Percentiles rank a stretch among this genome's conserved stretches.
Conservation (phyloP, 1,140 invertebrate species). For the Linepithema humile region DNA sequence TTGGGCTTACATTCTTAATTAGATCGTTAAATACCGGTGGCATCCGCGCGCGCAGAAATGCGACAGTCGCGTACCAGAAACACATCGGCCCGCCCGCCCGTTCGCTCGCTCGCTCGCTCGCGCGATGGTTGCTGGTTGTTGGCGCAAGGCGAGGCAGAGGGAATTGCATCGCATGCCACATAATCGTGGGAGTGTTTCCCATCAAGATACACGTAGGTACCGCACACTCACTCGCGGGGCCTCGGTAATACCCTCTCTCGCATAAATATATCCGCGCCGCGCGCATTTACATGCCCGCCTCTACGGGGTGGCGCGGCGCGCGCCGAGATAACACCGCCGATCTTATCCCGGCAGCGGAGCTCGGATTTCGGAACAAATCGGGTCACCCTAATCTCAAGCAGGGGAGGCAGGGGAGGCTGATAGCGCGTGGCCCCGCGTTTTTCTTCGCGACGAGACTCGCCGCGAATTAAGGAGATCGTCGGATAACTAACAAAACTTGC, state of each 20-base stretch:
- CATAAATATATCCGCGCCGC: constrained; percentile 64
- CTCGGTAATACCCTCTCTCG: constrained; percentile 77
- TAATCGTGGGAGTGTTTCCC: constrained; percentile 83
- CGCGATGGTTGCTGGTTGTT: constrained; percentile 70
- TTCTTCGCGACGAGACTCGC: neutral
- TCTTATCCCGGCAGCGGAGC: constrained; percentile 6
- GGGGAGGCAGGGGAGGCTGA: neutral
- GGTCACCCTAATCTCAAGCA: neutral
- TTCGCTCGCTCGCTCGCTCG: constrained; percentile 17
- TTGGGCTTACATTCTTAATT: constrained; percentile 72
- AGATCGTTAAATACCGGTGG: constrained; percentile 75
- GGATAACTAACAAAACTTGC: neutral
- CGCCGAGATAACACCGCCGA: constrained; percentile 37
- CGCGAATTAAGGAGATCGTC: neutral
- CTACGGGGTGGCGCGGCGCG: constrained; percentile 74
- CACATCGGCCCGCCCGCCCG: neutral
- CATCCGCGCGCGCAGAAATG: constrained; percentile 50
- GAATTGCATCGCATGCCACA: constrained; percentile 83
- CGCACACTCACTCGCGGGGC: constrained; percentile 60
- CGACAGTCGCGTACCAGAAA: constrained; percentile 8
- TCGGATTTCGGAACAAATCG: constrained; percentile 21
- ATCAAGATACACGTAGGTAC: constrained; percentile 82
- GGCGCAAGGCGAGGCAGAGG: constrained; percentile 75
- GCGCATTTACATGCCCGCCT: constrained; percentile 79
- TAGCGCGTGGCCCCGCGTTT: neutral